Evolutionary conservation across 2,113 vertebrate genomes (phyloP).

Genomic region (Mirza zaza): DNA sequence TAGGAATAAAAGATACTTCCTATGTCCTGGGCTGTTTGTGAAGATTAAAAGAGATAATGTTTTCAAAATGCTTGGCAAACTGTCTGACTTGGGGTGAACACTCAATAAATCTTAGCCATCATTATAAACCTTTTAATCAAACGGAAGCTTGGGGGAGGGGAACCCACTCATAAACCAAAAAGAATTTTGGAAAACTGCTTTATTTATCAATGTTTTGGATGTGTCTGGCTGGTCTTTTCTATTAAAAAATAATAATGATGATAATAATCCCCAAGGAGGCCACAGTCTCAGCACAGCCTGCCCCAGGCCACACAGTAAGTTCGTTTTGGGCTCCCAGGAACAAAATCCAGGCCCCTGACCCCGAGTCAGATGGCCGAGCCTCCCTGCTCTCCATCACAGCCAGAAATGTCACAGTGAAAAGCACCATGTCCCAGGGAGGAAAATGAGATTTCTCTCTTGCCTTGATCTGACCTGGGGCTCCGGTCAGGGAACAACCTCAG

Average conservation of each 20-base stretch:
- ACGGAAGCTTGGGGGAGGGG: not conserved
- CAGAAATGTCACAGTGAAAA: not conserved
- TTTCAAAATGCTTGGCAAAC: not conserved
- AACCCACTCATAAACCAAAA: not conserved
- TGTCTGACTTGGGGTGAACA: not conserved
- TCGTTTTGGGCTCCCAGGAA: not conserved
- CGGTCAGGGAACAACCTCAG: not conserved
- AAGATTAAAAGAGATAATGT: not conserved
- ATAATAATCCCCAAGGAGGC: not conserved
- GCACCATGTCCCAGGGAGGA: not conserved
- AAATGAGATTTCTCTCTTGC: not conserved
- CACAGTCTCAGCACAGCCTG: not conserved
- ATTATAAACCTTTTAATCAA: conserved; percentile 22
- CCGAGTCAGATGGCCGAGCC: not conserved
- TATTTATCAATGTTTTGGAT: not conserved
- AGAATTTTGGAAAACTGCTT: conserved; percentile 2
- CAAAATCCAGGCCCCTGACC: conserved; percentile 17
- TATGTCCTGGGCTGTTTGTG: not conserved
- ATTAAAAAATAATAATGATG: not conserved
- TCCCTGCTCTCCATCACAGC: conserved; percentile 6
- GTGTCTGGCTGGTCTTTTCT: conserved; percentile 24
- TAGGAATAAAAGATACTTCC: not conserved
- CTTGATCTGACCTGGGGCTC: not conserved
- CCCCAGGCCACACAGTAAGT: conserved; percentile 44
- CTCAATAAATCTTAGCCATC: not conserved